These are phyloP conservation scores for Dipus sagitta DNA, from an alignment of 2,797 vertebrate genomes.

Conservation along the genomic window DNA sequence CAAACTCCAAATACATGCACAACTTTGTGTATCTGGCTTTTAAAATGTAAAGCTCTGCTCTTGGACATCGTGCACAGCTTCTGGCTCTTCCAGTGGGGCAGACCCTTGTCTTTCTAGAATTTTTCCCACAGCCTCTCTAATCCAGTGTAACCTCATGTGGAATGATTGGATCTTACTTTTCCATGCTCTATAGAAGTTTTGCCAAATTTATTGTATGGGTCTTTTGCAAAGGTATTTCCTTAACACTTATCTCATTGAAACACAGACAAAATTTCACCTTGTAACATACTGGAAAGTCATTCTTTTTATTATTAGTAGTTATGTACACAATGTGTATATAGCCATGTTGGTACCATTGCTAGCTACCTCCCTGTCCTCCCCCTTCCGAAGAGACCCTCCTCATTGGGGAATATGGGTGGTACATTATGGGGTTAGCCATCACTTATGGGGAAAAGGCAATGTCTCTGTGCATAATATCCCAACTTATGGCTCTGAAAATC, in stretches of 20 bases:
- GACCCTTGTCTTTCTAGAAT: background rate
- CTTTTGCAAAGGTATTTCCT: background rate
- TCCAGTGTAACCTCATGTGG: background rate
- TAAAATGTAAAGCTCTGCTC: background rate
- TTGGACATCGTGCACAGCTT: background rate
- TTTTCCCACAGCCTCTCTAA: rapidly evolving
- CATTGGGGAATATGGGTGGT: too few species aligned
- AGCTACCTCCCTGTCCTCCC: too few species aligned
- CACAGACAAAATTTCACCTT: background rate
- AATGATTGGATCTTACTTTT: background rate
- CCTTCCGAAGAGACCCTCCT: too few species aligned
- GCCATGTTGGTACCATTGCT: too few species aligned
- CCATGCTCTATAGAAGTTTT: background rate
- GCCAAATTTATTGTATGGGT: background rate
- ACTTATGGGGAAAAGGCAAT: too few species aligned
- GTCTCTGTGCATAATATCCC: too few species aligned
- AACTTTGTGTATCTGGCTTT: too few species aligned
- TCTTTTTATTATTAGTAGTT: background rate
- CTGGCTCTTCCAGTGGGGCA: background rate
- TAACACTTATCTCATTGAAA: background rate
- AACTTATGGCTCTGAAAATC: too few species aligned
- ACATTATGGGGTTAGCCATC: too few species aligned
- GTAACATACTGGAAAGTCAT: background rate
- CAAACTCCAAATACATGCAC: too few species aligned
- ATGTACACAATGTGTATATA: too few species aligned